These are phyloP conservation scores for Balaenoptera acutorostrata DNA, from an alignment of 2,113 vertebrate genomes.

Conservation along the genomic window DNA sequence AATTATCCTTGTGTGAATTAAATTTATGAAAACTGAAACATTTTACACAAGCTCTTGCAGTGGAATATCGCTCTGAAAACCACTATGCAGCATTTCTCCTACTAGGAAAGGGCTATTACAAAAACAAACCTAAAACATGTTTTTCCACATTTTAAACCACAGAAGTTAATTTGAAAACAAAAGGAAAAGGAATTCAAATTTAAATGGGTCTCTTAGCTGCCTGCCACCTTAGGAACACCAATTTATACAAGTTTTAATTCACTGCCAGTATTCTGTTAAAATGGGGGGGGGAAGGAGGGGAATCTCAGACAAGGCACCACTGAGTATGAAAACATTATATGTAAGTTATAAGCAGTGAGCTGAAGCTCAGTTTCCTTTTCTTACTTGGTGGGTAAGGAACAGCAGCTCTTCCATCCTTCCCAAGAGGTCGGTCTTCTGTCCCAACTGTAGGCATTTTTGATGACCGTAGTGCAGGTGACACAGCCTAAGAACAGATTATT, in stretches of 20 bases:
- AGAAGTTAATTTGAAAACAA: constrained; percentile 2
- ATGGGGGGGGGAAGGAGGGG: no score
- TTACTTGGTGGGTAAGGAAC: constrained; percentile 96
- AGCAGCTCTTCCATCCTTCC: constrained; percentile 91
- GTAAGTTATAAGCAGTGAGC: accelerated
- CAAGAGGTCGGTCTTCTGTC: constrained; percentile 90
- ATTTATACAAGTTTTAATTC: background rate
- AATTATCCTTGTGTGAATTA: background rate
- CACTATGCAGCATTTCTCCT: background rate
- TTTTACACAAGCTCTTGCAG: background rate
- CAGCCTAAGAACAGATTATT: constrained; percentile 78
- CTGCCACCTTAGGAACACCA: background rate
- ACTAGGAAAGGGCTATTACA: background rate
- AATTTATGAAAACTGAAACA: background rate
- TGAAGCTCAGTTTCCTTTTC: constrained; percentile 46
- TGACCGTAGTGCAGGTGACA: constrained; percentile 88
- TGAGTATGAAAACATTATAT: background rate
- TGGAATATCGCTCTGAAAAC: background rate
- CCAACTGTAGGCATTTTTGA: constrained; percentile 85
- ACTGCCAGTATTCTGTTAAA: background rate
- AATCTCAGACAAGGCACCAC: background rate
- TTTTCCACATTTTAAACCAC: background rate
- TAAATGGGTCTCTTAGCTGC: background rate
- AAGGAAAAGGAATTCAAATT: background rate
- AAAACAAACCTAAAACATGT: background rate